Evolutionary conservation across 2,797 vertebrate genomes (phyloP).

Genomic region (Clarias pachynema): DNA sequence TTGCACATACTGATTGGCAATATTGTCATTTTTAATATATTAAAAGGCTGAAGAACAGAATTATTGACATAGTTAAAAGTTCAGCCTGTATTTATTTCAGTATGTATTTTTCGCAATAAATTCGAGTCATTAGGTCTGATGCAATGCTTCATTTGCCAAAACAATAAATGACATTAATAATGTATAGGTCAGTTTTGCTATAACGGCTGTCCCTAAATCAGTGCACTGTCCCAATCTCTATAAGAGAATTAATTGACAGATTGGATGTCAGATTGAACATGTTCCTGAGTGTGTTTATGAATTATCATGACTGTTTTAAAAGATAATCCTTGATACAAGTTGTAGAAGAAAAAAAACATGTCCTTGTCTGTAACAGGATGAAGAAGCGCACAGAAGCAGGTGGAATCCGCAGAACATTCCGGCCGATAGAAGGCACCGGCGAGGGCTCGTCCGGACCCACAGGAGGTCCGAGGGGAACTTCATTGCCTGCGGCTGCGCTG

Average conservation of each 20-base stretch:
- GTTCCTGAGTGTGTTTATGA: not conserved
- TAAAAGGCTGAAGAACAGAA: not conserved
- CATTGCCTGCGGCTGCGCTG: constrained; percentile 84
- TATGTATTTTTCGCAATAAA: not conserved
- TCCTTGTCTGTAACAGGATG: constrained; percentile 77
- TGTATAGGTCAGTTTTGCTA: not conserved
- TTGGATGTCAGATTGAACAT: not conserved
- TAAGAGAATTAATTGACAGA: not conserved
- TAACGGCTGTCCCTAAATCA: not conserved
- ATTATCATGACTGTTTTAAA: not conserved
- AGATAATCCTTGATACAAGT: not conserved
- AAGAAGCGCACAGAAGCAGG: constrained; percentile 91
- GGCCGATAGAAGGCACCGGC: constrained; percentile 81
- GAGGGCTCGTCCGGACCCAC: constrained; percentile 69
- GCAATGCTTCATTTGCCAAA: not conserved
- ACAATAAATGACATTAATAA: not conserved
- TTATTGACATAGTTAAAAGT: not conserved
- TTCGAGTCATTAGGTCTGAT: not conserved
- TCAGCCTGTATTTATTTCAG: not conserved
- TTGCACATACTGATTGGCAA: not conserved
- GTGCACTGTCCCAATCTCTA: not conserved
- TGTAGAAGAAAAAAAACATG: not conserved
- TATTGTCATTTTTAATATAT: not conserved
- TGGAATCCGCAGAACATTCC: constrained; percentile 88
- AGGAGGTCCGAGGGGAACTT: constrained; percentile 81